Conservation (phyloP, 1,140 invertebrate species). For the Drosophila nannoptera region DNA sequence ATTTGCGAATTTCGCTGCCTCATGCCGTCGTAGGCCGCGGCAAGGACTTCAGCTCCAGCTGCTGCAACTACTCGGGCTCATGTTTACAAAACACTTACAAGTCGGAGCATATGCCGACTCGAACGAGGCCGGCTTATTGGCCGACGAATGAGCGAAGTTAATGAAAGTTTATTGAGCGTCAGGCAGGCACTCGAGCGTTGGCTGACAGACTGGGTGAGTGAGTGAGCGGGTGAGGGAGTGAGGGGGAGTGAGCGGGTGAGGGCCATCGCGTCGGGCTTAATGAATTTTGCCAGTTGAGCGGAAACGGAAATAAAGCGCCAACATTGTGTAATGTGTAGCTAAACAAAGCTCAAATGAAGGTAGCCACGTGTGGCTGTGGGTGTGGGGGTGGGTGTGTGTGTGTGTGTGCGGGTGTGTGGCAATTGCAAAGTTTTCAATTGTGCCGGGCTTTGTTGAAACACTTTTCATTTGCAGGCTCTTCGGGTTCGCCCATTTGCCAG, state of each 20-base stretch:
- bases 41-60: constrained; percentile 49
- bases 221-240: constrained; percentile 33
- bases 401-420: constrained; percentile 32
- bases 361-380: neutral
- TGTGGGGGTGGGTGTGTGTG: constrained; percentile 1
- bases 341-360: constrained; percentile 11
- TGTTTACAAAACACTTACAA: constrained; percentile 76
- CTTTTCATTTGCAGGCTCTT: constrained; percentile 44
- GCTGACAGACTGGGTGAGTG: constrained; percentile 26
- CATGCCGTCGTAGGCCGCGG: no score
- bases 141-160: constrained; percentile 66
- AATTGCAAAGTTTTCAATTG: constrained; percentile 54
- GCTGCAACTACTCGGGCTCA: constrained; percentile 54
- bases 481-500: constrained; percentile 30
- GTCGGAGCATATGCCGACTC: constrained; percentile 21
- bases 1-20: constrained; percentile 22
- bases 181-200: constrained; percentile 35
- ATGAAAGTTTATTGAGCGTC: constrained; percentile 73
- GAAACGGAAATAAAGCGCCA: constrained; percentile 66
- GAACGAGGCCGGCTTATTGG: constrained; percentile 31
- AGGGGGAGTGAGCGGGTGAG: constrained; percentile 1
- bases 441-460: constrained; percentile 54
- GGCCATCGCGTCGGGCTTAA: constrained; percentile 57
- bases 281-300: constrained; percentile 74
- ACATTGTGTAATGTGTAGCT: constrained; percentile 44